Percentiles rank a stretch among this genome's conserved stretches.
Evolutionary conservation across 2,113 vertebrate species (phyloP).

Genomic region (Xiphorhynchus elegans): DNA sequence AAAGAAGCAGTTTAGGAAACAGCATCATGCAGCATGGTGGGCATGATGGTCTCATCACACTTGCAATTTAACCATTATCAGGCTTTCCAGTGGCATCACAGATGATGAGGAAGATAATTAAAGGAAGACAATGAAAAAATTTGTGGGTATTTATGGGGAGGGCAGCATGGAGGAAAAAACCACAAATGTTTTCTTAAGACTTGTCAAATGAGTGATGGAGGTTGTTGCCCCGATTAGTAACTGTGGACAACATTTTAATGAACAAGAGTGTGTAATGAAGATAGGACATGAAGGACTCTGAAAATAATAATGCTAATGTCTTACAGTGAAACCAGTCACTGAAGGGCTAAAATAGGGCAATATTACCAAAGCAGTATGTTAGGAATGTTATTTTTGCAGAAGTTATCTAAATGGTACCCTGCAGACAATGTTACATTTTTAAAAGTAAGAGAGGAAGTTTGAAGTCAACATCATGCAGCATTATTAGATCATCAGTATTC

Average conservation of each 20-base stretch:
- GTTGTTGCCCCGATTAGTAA: background rate
- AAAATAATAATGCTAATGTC: background rate
- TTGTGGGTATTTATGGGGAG: background rate
- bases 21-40: background rate
- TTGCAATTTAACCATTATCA: background rate
- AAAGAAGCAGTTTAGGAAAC: background rate
- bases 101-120: background rate
- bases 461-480: background rate
- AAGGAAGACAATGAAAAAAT: background rate
- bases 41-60: background rate
- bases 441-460: background rate
- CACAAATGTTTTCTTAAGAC: background rate
- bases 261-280: background rate
- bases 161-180: background rate
- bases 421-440: background rate
- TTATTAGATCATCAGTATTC: background rate
- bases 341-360: background rate
- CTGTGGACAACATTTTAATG: background rate
- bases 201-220: background rate
- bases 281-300: background rate
- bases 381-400: background rate
- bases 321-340: background rate
- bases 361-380: background rate
- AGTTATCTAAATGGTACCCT: background rate
- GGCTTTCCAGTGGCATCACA: background rate